Percentiles rank a stretch among this genome's conserved stretches.
Evolutionary conservation across 1,140 invertebrate species (phyloP).

Genomic region (Rhizoglyphus robini): DNA sequence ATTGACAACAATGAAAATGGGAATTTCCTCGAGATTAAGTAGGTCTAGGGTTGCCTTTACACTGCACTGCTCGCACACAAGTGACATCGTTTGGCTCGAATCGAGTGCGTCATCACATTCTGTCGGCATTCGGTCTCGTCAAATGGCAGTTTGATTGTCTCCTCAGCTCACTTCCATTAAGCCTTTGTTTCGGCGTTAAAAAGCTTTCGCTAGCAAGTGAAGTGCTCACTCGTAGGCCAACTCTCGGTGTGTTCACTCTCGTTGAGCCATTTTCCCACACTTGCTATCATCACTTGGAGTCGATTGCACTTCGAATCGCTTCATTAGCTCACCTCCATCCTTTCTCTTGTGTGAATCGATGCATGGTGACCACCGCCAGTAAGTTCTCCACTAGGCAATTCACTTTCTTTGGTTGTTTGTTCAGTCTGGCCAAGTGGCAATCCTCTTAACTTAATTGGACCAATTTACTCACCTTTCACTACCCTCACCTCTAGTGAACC

Average conservation of each 20-base stretch:
- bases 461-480: not conserved
- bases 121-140: not conserved
- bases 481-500: not conserved
- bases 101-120: slow-evolving; percentile 9
- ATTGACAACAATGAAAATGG: no score
- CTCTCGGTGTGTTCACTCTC: not conserved
- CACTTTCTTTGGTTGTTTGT: not conserved
- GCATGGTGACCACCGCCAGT: not conserved
- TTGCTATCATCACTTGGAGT: not conserved
- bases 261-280: not conserved
- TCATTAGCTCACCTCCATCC: not conserved
- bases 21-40: no score
- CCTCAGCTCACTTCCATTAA: not conserved
- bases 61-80: no score
- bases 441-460: not conserved
- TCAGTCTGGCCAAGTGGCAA: no score
- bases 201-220: not conserved
- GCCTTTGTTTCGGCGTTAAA: not conserved
- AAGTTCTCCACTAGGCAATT: not conserved
- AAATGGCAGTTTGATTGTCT: not conserved
- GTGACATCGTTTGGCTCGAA: no score
- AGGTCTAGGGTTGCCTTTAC: no score
- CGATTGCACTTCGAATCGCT: not conserved
- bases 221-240: not conserved
- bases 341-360: not conserved